A percentile compares a stretch with the other conserved stretches of the same genome.
Evolutionary conservation across 2,113 vertebrate genomes (phyloP).

Genomic region (Phalacrocorax pelagicus): DNA sequence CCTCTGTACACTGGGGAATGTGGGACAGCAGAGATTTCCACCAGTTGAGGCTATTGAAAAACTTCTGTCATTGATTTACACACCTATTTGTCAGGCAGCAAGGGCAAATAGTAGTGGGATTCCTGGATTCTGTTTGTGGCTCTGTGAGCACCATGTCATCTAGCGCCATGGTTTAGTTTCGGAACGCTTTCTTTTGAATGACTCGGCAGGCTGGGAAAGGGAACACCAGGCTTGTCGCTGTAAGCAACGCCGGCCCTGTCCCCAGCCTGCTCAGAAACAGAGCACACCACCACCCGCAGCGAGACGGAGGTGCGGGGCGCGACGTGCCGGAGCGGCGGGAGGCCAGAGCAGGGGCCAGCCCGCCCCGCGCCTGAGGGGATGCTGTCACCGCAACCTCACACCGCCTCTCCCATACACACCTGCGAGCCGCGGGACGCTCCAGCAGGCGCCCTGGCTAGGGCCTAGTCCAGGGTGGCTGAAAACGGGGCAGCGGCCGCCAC

Average conservation of each 20-base stretch:
- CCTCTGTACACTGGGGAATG: rapidly evolving
- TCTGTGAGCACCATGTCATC: rapidly evolving
- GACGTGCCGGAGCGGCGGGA: no score
- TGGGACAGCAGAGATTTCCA: neutral
- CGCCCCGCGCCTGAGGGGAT: no score
- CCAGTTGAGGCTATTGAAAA: neutral
- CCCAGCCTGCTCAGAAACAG: rapidly evolving
- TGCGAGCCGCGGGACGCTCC: neutral
- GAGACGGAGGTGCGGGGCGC: rapidly evolving
- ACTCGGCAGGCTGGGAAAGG: neutral
- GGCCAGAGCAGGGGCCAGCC: no score
- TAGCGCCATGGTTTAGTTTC: rapidly evolving
- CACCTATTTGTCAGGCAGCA: no score
- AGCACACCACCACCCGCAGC: neutral
- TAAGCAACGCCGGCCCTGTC: no score
- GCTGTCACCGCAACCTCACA: rapidly evolving
- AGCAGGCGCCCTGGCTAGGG: rapidly evolving
- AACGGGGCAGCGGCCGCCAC: rapidly evolving
- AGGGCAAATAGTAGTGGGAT: rapidly evolving
- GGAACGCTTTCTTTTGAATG: neutral
- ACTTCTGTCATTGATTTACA: neutral
- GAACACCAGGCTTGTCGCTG: no score
- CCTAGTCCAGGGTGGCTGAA: rapidly evolving
- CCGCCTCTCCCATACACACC: neutral
- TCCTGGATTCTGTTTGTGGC: neutral